Evolutionary conservation across 2,113 vertebrate genomes (phyloP), one percentile per base, ranked within the genome.

Genomic region (Zosterops borbonicus): DNA sequence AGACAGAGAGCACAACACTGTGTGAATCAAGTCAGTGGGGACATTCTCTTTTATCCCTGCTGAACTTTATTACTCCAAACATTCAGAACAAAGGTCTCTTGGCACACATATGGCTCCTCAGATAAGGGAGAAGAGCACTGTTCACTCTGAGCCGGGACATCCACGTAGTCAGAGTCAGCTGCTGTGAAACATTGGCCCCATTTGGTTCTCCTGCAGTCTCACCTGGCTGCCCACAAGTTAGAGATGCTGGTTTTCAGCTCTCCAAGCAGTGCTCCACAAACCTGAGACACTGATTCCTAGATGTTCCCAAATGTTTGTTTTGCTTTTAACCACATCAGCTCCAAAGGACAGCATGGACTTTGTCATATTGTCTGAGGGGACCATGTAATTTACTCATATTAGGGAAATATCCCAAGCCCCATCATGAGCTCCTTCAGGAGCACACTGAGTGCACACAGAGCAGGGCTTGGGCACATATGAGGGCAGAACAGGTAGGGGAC

Each of bases 61-160:
- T 91, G 94, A 92, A 94, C 97, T 97, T 98, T 97, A 96, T 41
- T 86, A 92, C 86, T 96, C 97, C 97, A 97, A 76, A 90, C 73
- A 75, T 41, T 71, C 97, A 79, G 96, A 86, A 74, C 92, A 83
- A 96, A 96, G 95, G 84, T 96, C 75, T 70, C 62, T 49, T 53
- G 44, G 37, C 28, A 33, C 1, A 3, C 20, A 11, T 2, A 0
- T 8, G 11, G 17, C 39, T 76, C 19, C 58, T 55, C 9, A 94
- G 94, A 94, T 90, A 93, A 92, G 39, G 22, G 27, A 74, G 42
- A 27, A 27, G 23, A 82, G 31, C 37, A 41, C 27, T 63, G 64
- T 56, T 87, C 4, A 0, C 63, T 53, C 63, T 2, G 7, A 70
- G 28, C 21, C 0, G 0, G 60, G 42, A 11, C 76, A 75, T 77